Evolutionary conservation across 37 sponge, comb jelly and placozoan genomes (phyloP).

Genomic region (Lycopodina hypogea): DNA sequence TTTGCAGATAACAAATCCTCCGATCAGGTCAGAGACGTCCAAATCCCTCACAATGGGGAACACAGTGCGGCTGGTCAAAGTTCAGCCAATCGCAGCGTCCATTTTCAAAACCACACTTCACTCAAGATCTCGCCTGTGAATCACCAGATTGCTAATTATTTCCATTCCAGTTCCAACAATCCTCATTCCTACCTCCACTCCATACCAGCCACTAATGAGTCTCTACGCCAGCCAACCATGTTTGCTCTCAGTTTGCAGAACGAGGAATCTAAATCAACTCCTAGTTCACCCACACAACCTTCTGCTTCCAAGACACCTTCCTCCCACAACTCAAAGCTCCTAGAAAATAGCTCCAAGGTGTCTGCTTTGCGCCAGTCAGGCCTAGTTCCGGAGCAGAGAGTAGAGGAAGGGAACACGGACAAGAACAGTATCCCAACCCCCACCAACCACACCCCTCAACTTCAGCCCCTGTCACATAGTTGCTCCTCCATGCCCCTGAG

Average conservation of each 20-base stretch:
- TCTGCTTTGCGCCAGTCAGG: conserved; percentile 4
- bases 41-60: not conserved
- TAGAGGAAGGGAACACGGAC: not conserved
- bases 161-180: not conserved
- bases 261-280: conserved; percentile 31
- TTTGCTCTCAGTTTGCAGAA: conserved; percentile 23
- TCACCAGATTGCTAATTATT: conserved; percentile 6
- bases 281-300: conserved; percentile 10
- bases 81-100: not conserved
- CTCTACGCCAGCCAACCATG: conserved; percentile 28
- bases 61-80: not conserved
- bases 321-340: conserved; percentile 9
- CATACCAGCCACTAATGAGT: conserved; percentile 1
- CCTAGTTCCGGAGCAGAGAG: not conserved
- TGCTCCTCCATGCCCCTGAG: conserved; percentile 1
- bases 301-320: conserved; percentile 13
- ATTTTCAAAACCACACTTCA: conserved; percentile 11
- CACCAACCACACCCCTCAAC: conserved; percentile 7
- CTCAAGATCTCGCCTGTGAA: conserved; percentile 35
- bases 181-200: not conserved
- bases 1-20: not conserved
- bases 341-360: not conserved
- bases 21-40: no score
- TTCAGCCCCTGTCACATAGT: not conserved
- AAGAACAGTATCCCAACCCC: not conserved